These are phyloP conservation scores for Xestia sexstrigata DNA, from an alignment of 2,888 invertebrate genomes.

Conservation along the genomic window DNA sequence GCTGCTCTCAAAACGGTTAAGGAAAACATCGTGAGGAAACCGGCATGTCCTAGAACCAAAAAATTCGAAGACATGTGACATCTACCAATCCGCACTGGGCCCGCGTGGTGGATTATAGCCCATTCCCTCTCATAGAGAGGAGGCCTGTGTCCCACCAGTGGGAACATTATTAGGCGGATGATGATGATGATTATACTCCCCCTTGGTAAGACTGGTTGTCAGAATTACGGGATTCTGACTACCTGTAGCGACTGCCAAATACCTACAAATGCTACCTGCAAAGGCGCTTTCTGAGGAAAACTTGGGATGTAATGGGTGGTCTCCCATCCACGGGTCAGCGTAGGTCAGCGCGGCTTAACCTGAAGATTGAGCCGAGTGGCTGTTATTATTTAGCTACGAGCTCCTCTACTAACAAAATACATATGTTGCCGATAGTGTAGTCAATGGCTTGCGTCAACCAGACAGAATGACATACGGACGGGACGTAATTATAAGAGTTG, in stretches of 20 bases:
- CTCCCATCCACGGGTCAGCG: background rate
- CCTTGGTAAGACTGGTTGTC: background rate
- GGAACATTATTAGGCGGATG: no score
- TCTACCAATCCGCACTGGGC: no score
- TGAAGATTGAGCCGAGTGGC: background rate
- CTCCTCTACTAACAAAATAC: background rate
- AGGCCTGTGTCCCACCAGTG: no score
- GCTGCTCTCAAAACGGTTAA: no score
- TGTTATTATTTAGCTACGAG: background rate
- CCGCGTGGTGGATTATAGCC: no score
- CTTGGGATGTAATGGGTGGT: background rate
- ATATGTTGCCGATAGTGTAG: background rate
- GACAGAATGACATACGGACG: background rate
- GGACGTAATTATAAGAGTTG: background rate
- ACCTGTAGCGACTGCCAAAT: background rate
- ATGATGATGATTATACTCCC: no score
- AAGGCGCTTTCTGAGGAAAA: background rate
- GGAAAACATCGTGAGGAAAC: no score
- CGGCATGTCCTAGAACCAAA: no score
- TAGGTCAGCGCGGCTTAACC: background rate
- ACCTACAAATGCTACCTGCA: background rate
- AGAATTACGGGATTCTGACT: background rate
- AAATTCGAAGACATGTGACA: no score
- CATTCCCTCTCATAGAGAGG: no score
- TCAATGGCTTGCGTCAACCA: background rate